Percentiles rank a stretch among this genome's conserved stretches.
phyloP scores from a whole-genome alignment of 2,888 invertebrate genomes.

The Caenorhabditis panamensis region DNA sequence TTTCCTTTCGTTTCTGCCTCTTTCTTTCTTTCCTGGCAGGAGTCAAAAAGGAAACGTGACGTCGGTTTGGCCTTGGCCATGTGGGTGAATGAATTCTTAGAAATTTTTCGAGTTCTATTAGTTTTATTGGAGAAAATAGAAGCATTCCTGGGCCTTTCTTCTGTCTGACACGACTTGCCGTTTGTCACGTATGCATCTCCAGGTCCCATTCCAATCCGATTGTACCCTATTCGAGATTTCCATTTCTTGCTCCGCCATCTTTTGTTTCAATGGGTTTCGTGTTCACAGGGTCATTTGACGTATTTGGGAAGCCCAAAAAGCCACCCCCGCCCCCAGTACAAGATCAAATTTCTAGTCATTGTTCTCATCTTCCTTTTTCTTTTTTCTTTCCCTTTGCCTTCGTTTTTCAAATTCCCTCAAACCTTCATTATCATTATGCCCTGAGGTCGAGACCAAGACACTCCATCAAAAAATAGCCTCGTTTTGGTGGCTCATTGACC shows the following conservation, averaged over 20 bases:
- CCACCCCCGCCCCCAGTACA: constrained; percentile 1
- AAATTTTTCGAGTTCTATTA: constrained; percentile 2
- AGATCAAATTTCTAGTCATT: constrained; percentile 12
- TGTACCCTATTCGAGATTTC: background rate
- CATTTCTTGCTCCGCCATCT: background rate
- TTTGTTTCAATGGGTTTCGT: constrained; percentile 3
- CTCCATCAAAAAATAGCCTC: constrained; percentile 42
- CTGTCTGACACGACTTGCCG: background rate
- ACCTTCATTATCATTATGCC: constrained; percentile 7
- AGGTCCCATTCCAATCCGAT: background rate
- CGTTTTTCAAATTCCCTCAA: background rate
- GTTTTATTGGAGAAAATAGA: background rate
- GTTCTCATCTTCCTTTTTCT: constrained; percentile 5
- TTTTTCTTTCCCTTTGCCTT: constrained; percentile 1
- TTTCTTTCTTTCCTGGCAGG: constrained; percentile 3
- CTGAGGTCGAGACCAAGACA: background rate
- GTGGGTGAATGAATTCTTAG: background rate
- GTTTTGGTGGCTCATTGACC: constrained; percentile 48
- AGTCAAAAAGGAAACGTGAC: constrained; percentile 7
- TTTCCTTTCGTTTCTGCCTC: background rate
- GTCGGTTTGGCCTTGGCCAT: background rate
- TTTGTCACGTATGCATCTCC: background rate
- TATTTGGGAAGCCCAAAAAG: constrained; percentile 9
- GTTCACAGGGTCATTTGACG: constrained; percentile 13
- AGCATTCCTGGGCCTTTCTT: background rate